Evolutionary conservation across 2,113 vertebrate genomes (phyloP), one percentile per base, ranked within the genome.

Genomic region (Leuciscus idus): DNA sequence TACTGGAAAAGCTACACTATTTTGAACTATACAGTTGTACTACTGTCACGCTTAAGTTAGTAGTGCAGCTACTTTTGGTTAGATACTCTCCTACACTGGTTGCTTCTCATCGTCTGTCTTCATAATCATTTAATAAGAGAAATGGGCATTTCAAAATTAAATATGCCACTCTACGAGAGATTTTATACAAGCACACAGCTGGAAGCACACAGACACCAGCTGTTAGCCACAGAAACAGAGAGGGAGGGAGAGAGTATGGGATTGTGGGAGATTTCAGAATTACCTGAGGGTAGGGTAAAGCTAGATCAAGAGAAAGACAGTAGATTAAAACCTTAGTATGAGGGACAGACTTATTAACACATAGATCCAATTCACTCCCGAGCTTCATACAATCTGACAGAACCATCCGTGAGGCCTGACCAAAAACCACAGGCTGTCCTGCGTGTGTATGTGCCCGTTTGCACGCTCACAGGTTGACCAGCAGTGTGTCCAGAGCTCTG

Each of bases 401-500:
- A 82, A 36, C 13, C 26, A 30, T 50, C 80, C 43, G 21, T 17
- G 4, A 50, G n/a, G 39, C 62, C 78, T 46, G 23, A 62, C 57
- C 57, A 46, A 81, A 28, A 46, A 46, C 21, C 6, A 46, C 36
- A 55, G 28, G 15, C 50, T 30, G 28, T 23, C 89, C 90, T 88
- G 87, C 30, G 55, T 46, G 84, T 4, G 66, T 8, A 33, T 39
- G 64, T 21, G 81, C 23, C 9, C 8, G 85, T 86, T 89, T 85
- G 90, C 23, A 36, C 23, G 5, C 10, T 66, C 43, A 55, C 10
- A 76, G 33, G 70, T 46, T 74, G 33, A 82, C 86, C 90, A 90
- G 90, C 87, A 92, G 90, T 89, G 91, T 92, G 92, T 91, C 89
- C 92, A 92, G 93, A 93, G 92, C 92, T 93, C 90, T 93, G 91